Conservation (phyloP, 2,113 vertebrate species). For the Rhinopomastus cyanomelas region DNA sequence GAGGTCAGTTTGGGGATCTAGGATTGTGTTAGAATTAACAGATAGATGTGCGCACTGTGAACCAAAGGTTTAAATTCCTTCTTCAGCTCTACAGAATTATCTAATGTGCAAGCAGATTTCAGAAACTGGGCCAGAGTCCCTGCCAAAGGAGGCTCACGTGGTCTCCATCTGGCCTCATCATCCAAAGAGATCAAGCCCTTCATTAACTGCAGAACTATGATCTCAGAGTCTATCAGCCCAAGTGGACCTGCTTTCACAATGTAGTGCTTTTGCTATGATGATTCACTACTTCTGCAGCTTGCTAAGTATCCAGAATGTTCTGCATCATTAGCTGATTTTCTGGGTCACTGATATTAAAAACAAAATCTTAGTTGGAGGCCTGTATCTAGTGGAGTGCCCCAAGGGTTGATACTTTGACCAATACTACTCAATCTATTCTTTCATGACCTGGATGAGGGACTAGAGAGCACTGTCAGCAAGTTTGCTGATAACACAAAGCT, state of each 20-base stretch:
- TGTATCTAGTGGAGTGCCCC: too few species aligned
- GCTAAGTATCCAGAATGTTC: neutral
- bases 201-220: constrained; percentile 3
- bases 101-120: constrained; percentile 1
- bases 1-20: neutral
- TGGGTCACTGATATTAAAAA: neutral
- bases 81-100: neutral
- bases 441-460: too few species aligned
- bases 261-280: neutral
- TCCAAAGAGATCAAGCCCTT: neutral
- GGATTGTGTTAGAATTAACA: neutral
- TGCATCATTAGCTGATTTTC: neutral
- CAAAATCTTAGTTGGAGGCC: neutral
- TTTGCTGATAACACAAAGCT: too few species aligned
- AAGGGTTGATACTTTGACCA: too few species aligned
- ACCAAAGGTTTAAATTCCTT: neutral
- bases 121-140: neutral
- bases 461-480: too few species aligned
- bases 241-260: neutral
- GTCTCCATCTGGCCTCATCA: neutral
- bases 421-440: too few species aligned
- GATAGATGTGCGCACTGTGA: neutral
- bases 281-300: neutral
- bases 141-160: neutral
- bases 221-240: neutral